Base-by-base conservation (phyloP, 2,797 vertebrate species). In the Pempheris klunzingeri region DNA sequence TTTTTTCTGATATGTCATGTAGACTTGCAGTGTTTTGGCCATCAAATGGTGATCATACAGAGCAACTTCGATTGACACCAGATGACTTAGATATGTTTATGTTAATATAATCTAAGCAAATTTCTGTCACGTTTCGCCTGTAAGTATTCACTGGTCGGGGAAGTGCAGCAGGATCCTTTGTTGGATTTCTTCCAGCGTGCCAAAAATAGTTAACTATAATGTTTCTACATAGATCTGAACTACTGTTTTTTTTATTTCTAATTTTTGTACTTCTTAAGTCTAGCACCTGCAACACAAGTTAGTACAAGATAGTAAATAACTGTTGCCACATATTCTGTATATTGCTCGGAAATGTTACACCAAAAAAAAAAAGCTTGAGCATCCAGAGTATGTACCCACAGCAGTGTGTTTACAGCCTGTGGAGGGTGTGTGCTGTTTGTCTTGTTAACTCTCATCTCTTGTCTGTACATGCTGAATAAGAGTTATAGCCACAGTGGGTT, bases 381-480 rank as follows among this genome's bases (percentile, higher is more conserved):
- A 64, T 73, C 18, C 24, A 15, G 38, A 73, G 43, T 52, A 60
- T 76, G 60, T 38, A 9, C 49, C 63, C 44, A 41, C 70, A 66
- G 53, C 63, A 59, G 53, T 34, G 20, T 43, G 53, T 74, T 74
- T 62, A 69, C 61, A 69, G 58, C 34, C 34, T 43, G 22, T 28
- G 34, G 18, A 30, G 80, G 74, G 81, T 68, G 86, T 68, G 62
- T 64, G 22, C 2, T 55, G 49, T 80, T 71, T 65, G 55, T 83
- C 22, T 39, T 71, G 28, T 53, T 22, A 18, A 46, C 43, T 49
- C 50, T 24, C 7, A 30, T 38, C 66, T 34, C 2, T 55, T 77
- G 74, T 81, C 66, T 74, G 36, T 57, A 55, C 28, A 38, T 20
- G 26, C 24, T 58, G 46, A 77, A 69, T 34, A 46, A 74, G 59